Evolutionary conservation across 2,113 vertebrate genomes (phyloP).

Genomic region (Natator depressus): DNA sequence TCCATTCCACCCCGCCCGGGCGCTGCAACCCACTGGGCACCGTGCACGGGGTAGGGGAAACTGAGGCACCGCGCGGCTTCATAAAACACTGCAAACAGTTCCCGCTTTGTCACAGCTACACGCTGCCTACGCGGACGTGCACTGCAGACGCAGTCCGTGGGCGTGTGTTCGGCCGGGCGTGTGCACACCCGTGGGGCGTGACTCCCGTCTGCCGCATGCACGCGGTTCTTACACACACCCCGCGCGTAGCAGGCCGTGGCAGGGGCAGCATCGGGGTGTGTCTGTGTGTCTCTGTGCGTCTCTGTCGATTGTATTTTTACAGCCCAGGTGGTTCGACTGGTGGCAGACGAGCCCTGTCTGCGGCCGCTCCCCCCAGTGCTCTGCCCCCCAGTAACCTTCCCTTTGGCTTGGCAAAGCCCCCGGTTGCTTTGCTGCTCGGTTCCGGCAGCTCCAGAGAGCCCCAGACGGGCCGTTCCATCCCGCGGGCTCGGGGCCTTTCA

Average conservation of each 20-base stretch:
- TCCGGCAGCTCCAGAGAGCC: slow-evolving; percentile 69
- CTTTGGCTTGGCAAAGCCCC: slow-evolving; percentile 43
- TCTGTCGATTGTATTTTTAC: neutral
- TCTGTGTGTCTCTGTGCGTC: neutral
- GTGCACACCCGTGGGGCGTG: neutral
- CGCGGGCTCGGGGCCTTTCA: neutral
- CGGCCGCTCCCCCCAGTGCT: neutral
- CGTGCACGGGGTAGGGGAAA: too few species aligned
- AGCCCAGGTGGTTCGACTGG: neutral
- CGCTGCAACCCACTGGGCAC: too few species aligned
- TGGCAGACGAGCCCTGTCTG: neutral
- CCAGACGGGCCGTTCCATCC: too few species aligned
- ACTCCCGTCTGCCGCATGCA: neutral
- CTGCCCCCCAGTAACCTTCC: neutral
- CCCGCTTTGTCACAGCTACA: too few species aligned
- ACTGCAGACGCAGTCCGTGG: neutral
- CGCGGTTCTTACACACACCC: too few species aligned
- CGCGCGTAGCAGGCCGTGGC: neutral
- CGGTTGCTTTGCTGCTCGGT: too few species aligned
- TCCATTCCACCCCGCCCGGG: too few species aligned
- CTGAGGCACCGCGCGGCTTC: too few species aligned
- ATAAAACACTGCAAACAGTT: too few species aligned
- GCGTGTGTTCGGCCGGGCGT: neutral
- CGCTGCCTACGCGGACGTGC: too few species aligned
- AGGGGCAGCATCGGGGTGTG: neutral